Base-by-base conservation (phyloP, 53 echinoderm and acorn worm species). In the Holothuria leucospilota region DNA sequence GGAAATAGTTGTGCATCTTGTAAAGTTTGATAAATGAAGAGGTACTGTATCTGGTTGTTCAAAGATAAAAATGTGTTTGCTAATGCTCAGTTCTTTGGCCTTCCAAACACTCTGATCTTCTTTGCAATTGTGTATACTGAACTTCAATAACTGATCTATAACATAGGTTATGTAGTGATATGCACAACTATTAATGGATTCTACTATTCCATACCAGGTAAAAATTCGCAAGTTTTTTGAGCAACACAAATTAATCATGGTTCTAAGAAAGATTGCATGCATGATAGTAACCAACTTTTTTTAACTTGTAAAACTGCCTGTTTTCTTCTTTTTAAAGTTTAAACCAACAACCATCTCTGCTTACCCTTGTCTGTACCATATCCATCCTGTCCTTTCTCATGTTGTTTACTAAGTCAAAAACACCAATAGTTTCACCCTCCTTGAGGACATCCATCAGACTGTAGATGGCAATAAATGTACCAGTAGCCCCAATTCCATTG, bases 401-500 rank as follows among this genome's bases (percentile, higher is more conserved):
- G 38, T 88, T 79, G 9, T 69, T 92, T 20, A 88, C 88, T 38
- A 40, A 88, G 58, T 81, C 28, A 29, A 82, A 92, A n/a, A 92
- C 88, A 60, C 85, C 81, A 24, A 92, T 63, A 23, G 85, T 63
- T 12, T 75, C 51, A 58, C 34, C 59, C 8, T 69, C 42, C 26
- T 40, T 56, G 71, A 92, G 84, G 70, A 78, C 85, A 62, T 88
- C 88, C 62, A 92, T 20, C 82, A 88, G 63, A 13, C 77, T 84
- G 85, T 88, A 92, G 39, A 88, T 63, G 29, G 92, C 88, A 42
- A 92, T 88, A 40, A 91, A 94, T 18, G 94, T 91, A 34, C 94
- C 94, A 26, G 94, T 94, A 7, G 88, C 79, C 12, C 94, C 94
- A 82, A 88, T 91, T 29, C 94, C 91, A 82, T 91, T 87, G 77